Base-by-base conservation (phyloP, 2,888 invertebrate genomes). In the Cerastis rubricosa region DNA sequence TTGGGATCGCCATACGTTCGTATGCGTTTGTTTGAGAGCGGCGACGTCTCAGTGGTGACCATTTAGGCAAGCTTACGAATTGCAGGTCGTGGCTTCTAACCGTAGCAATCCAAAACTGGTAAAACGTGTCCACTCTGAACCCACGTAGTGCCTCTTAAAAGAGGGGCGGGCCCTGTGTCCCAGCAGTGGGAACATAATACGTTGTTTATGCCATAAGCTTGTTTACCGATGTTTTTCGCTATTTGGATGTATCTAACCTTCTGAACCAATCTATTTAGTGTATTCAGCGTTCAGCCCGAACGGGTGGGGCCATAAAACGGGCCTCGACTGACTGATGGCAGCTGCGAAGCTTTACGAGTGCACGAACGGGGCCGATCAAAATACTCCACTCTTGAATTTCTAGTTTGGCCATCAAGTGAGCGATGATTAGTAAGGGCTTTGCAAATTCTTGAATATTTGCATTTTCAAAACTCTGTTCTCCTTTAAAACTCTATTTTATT, bases 321-420 rank as follows among this genome's bases (percentile, higher is more conserved):
- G 76, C 85, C 72, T 71, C 57, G 66, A 72, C 75, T 72, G 81
- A 80, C 85, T 84, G 84, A 85, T 83, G 81, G 68, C 80, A 79
- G 83, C 83, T 81, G 71, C 72, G 81, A 79, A 84, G 86, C 86
- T 89, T 89, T 88, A 87, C 85, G 87, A 87, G 81, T 81, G 85
- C 85, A 85, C 86, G 83, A 83, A 84, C 88, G 71, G 80, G 72
- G 80, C 80, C 86, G 87, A 89, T 89, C 87, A 83, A 89, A 89
- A 84, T 82, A 77, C 83, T 81, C 73, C 74, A 72, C 81, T 77
- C 76, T 77, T 76, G 80, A 80, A 81, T 73, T 81, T 80, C 61
- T 57, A 29, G 72, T 74, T 12, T 29, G 77, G 74, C 85, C 65
- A 78, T 63, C 7, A 76, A 72, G 51, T 47, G 3, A 45, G 68